Evolutionary conservation across 2,888 invertebrate species (phyloP).

Genomic region (Drosophila sordidapex): DNA sequence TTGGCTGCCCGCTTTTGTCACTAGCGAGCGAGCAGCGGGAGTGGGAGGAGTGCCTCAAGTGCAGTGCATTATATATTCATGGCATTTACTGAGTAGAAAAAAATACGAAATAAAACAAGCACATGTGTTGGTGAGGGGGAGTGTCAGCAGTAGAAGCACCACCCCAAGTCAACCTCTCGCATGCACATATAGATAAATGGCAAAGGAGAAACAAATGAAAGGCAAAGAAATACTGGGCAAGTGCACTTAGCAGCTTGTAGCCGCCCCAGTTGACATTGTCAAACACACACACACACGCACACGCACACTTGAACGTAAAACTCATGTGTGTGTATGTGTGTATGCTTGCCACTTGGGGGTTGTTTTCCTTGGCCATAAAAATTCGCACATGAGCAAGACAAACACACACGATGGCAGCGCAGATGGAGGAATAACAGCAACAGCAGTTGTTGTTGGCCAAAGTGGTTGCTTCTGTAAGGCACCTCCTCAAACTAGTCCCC

Average conservation of each 20-base stretch:
- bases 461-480: conserved; percentile 52
- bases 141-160: conserved; percentile 12
- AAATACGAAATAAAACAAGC: conserved; percentile 31
- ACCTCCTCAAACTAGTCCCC: background rate
- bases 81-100: conserved; percentile 42
- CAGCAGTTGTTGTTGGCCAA: conserved; percentile 46
- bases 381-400: conserved; percentile 71
- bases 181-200: conserved; percentile 27
- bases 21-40: conserved; percentile 15
- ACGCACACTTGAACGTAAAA: conserved; percentile 8
- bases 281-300: conserved; percentile 35
- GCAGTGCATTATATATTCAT: conserved; percentile 78
- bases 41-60: conserved; percentile 62
- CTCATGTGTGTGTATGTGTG: conserved; percentile 16
- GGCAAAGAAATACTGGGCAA: conserved; percentile 73
- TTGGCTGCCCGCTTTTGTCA: conserved; percentile 70
- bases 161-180: conserved; percentile 7
- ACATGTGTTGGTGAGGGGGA: conserved; percentile 18
- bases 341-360: conserved; percentile 70
- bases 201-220: conserved; percentile 55
- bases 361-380: conserved; percentile 74
- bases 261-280: conserved; percentile 78
- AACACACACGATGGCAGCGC: conserved; percentile 52
- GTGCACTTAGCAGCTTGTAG: conserved; percentile 78
- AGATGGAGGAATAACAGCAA: conserved; percentile 27